phyloP scores from a whole-genome alignment of 92 coral and sea anemone species.

The Actinostola sp. region DNA sequence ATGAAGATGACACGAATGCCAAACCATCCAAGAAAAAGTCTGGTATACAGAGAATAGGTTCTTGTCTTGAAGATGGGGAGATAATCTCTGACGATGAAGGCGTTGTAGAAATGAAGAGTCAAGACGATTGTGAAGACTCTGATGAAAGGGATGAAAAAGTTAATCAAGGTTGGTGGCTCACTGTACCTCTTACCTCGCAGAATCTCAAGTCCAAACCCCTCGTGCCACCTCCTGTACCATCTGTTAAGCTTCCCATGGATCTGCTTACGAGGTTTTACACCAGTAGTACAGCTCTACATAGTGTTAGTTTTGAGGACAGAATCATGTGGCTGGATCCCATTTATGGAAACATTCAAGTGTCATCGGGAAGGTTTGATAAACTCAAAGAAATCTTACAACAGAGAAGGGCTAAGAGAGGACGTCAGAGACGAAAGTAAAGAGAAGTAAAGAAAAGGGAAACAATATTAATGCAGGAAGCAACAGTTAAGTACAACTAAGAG shows the following conservation, averaged over 20 bases:
- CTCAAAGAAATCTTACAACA: constrained; percentile 78
- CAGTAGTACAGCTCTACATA: constrained; percentile 78
- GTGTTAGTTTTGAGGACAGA: constrained; percentile 84
- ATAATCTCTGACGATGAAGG: constrained; percentile 41
- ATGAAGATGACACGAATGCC: neutral
- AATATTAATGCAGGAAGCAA: neutral
- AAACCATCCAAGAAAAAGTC: neutral
- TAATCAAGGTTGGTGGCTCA: constrained; percentile 84
- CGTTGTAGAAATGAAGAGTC: constrained; percentile 1
- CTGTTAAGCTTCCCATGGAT: constrained; percentile 83
- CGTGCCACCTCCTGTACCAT: constrained; percentile 86
- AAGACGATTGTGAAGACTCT: constrained; percentile 18
- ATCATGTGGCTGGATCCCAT: constrained; percentile 97
- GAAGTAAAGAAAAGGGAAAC: neutral
- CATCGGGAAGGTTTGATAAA: constrained; percentile 89
- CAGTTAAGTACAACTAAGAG: too few species aligned
- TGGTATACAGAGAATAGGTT: constrained; percentile 7
- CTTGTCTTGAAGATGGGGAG: constrained; percentile 56
- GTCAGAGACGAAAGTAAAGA: neutral
- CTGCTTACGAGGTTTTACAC: constrained; percentile 88
- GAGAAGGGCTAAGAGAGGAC: constrained; percentile 34
- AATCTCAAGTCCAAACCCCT: constrained; percentile 41
- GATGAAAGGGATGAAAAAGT: constrained; percentile 30
- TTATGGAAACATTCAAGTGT: constrained; percentile 91
- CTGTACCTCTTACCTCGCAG: constrained; percentile 64